Base-by-base conservation (phyloP, 2,113 vertebrate genomes). In the Ciconia stormi region DNA sequence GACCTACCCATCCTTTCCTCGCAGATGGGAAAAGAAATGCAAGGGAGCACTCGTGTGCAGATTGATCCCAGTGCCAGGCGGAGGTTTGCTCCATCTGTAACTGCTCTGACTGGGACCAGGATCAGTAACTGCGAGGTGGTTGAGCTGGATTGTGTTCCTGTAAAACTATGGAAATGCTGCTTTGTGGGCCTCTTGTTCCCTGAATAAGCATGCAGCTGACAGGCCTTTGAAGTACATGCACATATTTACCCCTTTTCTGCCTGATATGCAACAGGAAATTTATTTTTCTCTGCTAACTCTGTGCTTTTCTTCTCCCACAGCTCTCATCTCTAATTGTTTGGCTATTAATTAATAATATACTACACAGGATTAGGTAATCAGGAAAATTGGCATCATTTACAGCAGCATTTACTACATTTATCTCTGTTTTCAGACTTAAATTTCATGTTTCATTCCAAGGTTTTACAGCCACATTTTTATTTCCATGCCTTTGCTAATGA, bases 401-500 rank as follows among this genome's bases (percentile, higher is more conserved):
- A 93, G 61, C 74, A 70, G 26, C 78, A 94, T 84, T 83, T 77
- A 93, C 89, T 95, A 50, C 69, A 73, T 89, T 72, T 93, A 93
- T 76, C 87, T 97, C 67, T 69, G 90, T 27, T 94, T 95, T 93
- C 74, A 93, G 96, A 76, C 49, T 97, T 96, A 86, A 49, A 82
- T 96, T 97, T 97, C 95, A 94, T 78, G 86, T 93, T 95, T 92
- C 96, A 87, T 97, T 98, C 97, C 94, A 97, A 93, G 53, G 65
- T 91, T 95, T 98, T 97, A 97, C 89, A 96, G 81, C 73, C 88
- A 88, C 92, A 40, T 34, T 94, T 97, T 96, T 96, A 96, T 96
- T 93, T 96, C 88, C 83, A 95, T 97, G 77, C 70, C 55, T 96
- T 97, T 97, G 74, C 80, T 97, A 97, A 97, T 97, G 97, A 98